phyloP scores from a whole-genome alignment of 1,140 invertebrate species.

The Zaprionus africanus region DNA sequence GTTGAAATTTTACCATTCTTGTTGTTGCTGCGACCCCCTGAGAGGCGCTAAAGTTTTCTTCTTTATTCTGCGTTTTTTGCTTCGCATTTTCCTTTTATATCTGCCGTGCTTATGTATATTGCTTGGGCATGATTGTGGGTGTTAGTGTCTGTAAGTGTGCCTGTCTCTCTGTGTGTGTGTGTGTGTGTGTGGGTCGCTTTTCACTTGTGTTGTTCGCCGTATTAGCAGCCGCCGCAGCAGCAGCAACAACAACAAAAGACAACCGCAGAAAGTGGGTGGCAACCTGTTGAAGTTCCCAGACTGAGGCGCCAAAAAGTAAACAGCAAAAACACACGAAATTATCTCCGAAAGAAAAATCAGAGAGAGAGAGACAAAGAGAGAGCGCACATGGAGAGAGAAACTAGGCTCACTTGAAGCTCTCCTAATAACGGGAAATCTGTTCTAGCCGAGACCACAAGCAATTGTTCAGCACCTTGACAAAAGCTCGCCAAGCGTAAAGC shows the following conservation, averaged over 20 bases:
- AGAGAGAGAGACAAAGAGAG: background rate
- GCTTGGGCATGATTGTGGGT: constrained; percentile 18
- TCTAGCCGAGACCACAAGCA: constrained; percentile 1
- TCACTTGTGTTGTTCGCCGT: constrained; percentile 62
- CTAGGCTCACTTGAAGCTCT: constrained; percentile 11
- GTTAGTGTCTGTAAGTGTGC: constrained; percentile 17
- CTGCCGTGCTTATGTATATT: constrained; percentile 25
- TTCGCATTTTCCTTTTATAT: constrained; percentile 23
- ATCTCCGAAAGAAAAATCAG: constrained; percentile 31
- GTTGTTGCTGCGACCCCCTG: constrained; percentile 21
- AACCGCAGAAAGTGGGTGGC: constrained; percentile 57
- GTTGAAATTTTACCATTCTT: constrained; percentile 42
- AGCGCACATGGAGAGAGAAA: background rate
- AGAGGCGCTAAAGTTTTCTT: constrained; percentile 34
- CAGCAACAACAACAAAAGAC: constrained; percentile 28
- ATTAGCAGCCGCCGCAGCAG: constrained; percentile 29
- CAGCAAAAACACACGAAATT: constrained; percentile 40
- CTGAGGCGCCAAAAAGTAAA: constrained; percentile 45
- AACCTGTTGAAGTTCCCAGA: constrained; percentile 71
- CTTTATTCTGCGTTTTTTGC: constrained; percentile 16
- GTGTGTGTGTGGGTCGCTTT: constrained; percentile 48
- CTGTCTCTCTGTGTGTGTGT: constrained; percentile 10
- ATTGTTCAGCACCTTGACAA: constrained; percentile 5
- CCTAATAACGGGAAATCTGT: constrained; percentile 38
- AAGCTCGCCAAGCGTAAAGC: constrained; percentile 29